Base-by-base conservation (phyloP, 2,113 vertebrate genomes). In the Hypanus sabinus region DNA sequence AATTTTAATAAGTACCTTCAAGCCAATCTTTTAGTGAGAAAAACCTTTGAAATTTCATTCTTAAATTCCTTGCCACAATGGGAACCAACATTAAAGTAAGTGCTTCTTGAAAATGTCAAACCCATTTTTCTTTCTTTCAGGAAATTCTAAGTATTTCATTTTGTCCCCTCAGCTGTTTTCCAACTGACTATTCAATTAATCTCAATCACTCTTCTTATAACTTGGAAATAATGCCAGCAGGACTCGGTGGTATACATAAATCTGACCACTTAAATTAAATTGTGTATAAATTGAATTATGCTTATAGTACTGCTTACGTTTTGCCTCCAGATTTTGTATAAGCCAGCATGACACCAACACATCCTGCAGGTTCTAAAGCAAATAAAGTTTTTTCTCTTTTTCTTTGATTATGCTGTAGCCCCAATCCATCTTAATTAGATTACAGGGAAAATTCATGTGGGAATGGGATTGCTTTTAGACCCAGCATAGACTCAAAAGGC, bases 121-220 rank as follows among this genome's bases (percentile, higher is more conserved):
- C 11, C 83, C 83, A 62, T 62, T 87, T 87, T 62, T 62, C 10
- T 87, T 27, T 87, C 83, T 55, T 30, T 88, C 27, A 87, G 24
- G 83, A 87, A 87, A 30, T n/a, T 87, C 83, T n/a, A 88, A 88
- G 30, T 60, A 27, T 88, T 88, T 88, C 83, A 62, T 16, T 88
- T 88, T 62, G 57, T 62, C 62, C 83, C 30, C 57, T 16, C 10
- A 60, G 27, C 83, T 87, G 6, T 88, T n/a, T 30, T 88, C 27
- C 27, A n/a, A 88, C 83, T 88, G 83, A n/a, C 55, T 76, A 27
- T 30, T 88, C 83, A 60, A n/a, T 62, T 30, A 11, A 62, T 60
- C 27, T 60, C 55, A 88, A 88, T 88, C 12, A 11, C 55, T 88
- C 57, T 62, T 88, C 60, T 62, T 57, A 88, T 88, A 62, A n/a